phyloP scores from a whole-genome alignment of 1,140 invertebrate species.

The Drosophila tristis region DNA sequence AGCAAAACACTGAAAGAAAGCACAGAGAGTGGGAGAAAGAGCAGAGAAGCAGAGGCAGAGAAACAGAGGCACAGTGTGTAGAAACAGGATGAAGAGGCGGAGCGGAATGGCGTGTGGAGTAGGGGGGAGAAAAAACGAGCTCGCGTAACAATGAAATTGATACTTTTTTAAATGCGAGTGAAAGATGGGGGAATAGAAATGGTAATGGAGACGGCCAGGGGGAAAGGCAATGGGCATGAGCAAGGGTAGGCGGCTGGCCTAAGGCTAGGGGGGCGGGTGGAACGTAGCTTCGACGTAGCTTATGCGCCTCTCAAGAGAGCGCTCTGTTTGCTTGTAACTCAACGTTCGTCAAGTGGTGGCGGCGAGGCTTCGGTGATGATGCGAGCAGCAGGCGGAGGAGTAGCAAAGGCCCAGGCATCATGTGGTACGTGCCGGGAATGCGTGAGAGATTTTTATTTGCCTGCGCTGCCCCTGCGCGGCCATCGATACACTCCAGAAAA shows the following conservation, averaged over 20 bases:
- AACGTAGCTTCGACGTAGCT: slow-evolving; percentile 46
- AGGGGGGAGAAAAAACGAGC: slow-evolving; percentile 59
- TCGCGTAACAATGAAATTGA: slow-evolving; percentile 82
- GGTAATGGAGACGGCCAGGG: not conserved
- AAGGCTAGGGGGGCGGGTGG: slow-evolving; percentile 4
- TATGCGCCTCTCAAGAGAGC: slow-evolving; percentile 56
- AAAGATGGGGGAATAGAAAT: not conserved
- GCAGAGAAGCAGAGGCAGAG: no score
- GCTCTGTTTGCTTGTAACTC: slow-evolving; percentile 47
- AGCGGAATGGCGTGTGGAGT: no score
- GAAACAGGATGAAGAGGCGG: no score
- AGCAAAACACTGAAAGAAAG: slow-evolving; percentile 43
- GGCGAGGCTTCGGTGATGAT: not conserved
- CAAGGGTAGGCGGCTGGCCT: not conserved
- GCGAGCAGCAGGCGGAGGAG: slow-evolving; percentile 1
- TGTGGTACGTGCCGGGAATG: slow-evolving; percentile 74
- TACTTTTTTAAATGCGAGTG: slow-evolving; percentile 75
- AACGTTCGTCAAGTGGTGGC: slow-evolving; percentile 59
- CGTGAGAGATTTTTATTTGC: slow-evolving; percentile 81
- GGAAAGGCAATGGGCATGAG: not conserved
- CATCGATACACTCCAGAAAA: slow-evolving; percentile 66
- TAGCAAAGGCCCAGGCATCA: slow-evolving; percentile 33
- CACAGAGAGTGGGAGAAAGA: no score
- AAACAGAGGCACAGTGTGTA: no score
- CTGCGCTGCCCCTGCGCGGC: slow-evolving; percentile 44